Conservation (phyloP, 2,797 vertebrate species). For the Peromyscus eremicus region DNA sequence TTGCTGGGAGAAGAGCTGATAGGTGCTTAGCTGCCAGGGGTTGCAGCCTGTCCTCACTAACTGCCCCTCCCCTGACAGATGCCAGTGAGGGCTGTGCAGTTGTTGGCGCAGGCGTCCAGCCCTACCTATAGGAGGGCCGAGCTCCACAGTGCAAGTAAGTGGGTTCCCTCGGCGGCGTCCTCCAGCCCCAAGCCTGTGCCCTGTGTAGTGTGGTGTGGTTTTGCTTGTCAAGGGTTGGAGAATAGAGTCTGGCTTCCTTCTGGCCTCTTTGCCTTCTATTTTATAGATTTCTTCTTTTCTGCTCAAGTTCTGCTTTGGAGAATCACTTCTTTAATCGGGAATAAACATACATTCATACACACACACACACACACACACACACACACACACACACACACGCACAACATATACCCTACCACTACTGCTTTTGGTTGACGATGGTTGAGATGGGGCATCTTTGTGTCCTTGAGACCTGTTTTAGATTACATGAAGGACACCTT, state of each 20-base stretch:
- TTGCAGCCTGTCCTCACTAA: slow-evolving; percentile 86
- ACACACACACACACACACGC: not conserved
- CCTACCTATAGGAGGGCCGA: slow-evolving; percentile 92
- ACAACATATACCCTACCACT: not conserved
- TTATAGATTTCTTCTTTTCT: not conserved
- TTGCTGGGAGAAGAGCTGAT: slow-evolving; percentile 72
- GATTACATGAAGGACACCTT: not conserved
- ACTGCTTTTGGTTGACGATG: not conserved
- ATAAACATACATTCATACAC: not conserved
- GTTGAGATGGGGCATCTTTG: not conserved
- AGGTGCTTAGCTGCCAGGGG: slow-evolving; percentile 78
- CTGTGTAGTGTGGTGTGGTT: slow-evolving; percentile 78
- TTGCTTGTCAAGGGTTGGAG: slow-evolving; percentile 71
- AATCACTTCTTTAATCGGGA: not conserved
- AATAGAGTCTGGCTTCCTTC: slow-evolving; percentile 54
- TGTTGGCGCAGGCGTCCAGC: slow-evolving; percentile 88
- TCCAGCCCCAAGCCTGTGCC: slow-evolving; percentile 54
- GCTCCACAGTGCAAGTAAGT: slow-evolving; percentile 91
- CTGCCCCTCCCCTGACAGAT: slow-evolving; percentile 93
- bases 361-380: not conserved
- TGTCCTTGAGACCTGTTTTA: not conserved
- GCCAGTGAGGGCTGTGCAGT: slow-evolving; percentile 91
- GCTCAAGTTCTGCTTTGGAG: slow-evolving; percentile 33
- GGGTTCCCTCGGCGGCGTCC: slow-evolving; percentile 70
- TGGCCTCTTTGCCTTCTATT: not conserved